phyloP scores from a whole-genome alignment of 1,140 invertebrate species.

The Pogonomyrmex californicus region DNA sequence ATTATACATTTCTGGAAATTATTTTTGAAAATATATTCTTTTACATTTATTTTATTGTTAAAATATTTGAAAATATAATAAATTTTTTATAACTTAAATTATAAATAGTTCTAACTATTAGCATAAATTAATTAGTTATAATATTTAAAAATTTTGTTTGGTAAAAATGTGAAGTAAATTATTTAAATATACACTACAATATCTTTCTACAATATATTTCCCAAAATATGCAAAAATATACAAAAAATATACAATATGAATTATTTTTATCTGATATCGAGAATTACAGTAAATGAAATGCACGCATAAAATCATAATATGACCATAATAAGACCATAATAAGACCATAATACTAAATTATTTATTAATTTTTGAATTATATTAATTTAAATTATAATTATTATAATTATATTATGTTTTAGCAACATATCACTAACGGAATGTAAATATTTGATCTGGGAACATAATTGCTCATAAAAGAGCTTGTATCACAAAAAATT shows the following conservation, averaged over 20 bases:
- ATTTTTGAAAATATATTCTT: neutral
- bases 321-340: too few species aligned
- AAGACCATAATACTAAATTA: too few species aligned
- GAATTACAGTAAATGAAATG: slow-evolving; percentile 33
- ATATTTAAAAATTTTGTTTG: slow-evolving; percentile 1
- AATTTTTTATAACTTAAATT: neutral
- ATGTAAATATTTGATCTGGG: neutral
- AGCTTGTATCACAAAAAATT: neutral
- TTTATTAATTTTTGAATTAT: neutral
- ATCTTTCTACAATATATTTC: neutral
- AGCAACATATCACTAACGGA: slow-evolving; percentile 22
- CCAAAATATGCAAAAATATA: slow-evolving; percentile 18
- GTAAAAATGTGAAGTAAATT: neutral
- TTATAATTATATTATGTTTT: neutral
- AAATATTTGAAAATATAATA: neutral
- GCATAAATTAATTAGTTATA: neutral
- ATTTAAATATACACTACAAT: neutral
- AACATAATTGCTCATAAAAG: neutral
- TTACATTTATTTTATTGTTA: neutral
- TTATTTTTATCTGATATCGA: slow-evolving; percentile 52
- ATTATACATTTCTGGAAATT: neutral
- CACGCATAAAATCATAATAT: neutral
- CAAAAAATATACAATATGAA: slow-evolving; percentile 1
- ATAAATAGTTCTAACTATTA: neutral
- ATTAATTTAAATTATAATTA: neutral